Percentiles rank a stretch among this genome's conserved stretches.
Evolutionary conservation across 2,113 vertebrate genomes (phyloP).

Genomic region (Psephotus haematonotus): DNA sequence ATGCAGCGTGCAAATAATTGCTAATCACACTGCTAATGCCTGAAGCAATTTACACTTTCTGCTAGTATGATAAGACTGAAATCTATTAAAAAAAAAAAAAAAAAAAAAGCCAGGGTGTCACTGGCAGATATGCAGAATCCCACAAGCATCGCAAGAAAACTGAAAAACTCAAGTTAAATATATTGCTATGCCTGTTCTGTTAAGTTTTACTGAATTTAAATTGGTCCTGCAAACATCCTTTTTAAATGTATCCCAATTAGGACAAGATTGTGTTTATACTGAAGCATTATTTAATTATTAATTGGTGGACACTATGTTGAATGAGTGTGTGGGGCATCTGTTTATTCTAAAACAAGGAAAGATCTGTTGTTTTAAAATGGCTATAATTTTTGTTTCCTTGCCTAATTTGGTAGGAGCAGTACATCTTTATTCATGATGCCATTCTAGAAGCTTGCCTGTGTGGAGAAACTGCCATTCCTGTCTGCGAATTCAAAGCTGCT

Average conservation of each 20-base stretch:
- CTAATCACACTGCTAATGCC: neutral
- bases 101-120: neutral
- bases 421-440: constrained; percentile 99
- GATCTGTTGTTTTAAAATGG: constrained; percentile 15
- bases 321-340: neutral
- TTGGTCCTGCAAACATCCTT: neutral
- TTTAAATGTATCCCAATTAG: neutral
- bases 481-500: constrained; percentile 96
- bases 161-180: neutral
- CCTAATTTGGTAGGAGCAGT: constrained; percentile 89
- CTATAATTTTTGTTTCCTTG: constrained; percentile 19
- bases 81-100: neutral
- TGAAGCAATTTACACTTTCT: constrained; percentile 8
- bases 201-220: constrained; percentile 3
- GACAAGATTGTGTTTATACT: neutral
- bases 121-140: neutral
- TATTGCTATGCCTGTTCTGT: neutral
- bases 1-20: neutral
- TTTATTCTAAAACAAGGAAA: constrained; percentile 5
- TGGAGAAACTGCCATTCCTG: constrained; percentile 97
- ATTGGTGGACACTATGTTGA: neutral
- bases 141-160: neutral
- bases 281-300: neutral
- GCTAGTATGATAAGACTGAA: neutral
- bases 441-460: constrained; percentile 98